Conservation (phyloP, 1,140 invertebrate species). For the Drosophila quadrilineata region DNA sequence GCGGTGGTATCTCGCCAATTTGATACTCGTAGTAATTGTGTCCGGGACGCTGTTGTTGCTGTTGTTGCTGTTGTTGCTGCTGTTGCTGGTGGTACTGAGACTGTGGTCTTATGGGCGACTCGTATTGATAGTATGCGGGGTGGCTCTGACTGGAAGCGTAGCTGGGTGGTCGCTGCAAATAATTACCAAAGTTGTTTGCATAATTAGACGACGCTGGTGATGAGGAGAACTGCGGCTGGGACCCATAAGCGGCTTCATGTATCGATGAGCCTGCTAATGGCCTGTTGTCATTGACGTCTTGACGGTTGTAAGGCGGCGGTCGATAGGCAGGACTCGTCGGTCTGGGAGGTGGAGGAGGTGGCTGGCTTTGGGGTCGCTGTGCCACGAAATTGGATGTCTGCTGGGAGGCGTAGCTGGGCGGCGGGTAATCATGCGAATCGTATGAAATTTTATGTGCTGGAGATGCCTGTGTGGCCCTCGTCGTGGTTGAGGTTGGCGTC, state of each 20-base stretch:
- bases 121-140: slow-evolving; percentile 42
- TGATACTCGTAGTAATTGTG: slow-evolving; percentile 80
- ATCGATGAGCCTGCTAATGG: slow-evolving; percentile 37
- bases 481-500: slow-evolving; percentile 1
- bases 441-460: slow-evolving; percentile 69
- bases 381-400: slow-evolving; percentile 74
- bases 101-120: slow-evolving; percentile 11
- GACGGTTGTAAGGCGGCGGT: slow-evolving; percentile 58
- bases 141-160: slow-evolving; percentile 10
- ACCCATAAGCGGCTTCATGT: slow-evolving; percentile 30
- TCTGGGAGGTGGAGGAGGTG: slow-evolving; percentile 31
- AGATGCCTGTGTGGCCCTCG: slow-evolving; percentile 15
- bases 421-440: slow-evolving; percentile 78
- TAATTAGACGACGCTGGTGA: slow-evolving; percentile 68
- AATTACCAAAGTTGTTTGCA: slow-evolving; percentile 81
- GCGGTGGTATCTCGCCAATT: slow-evolving; percentile 70
- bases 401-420: slow-evolving; percentile 69
- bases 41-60: slow-evolving; percentile 46
- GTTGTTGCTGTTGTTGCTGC: slow-evolving; percentile 27
- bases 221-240: slow-evolving; percentile 10
- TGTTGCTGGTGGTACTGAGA: slow-evolving; percentile 23
- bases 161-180: slow-evolving; percentile 67
- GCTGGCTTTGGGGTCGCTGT: slow-evolving; percentile 14
- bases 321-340: not conserved
- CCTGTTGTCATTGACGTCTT: slow-evolving; percentile 59